phyloP scores from a whole-genome alignment of 2,888 invertebrate genomes.

The Leucozona laternaria region DNA sequence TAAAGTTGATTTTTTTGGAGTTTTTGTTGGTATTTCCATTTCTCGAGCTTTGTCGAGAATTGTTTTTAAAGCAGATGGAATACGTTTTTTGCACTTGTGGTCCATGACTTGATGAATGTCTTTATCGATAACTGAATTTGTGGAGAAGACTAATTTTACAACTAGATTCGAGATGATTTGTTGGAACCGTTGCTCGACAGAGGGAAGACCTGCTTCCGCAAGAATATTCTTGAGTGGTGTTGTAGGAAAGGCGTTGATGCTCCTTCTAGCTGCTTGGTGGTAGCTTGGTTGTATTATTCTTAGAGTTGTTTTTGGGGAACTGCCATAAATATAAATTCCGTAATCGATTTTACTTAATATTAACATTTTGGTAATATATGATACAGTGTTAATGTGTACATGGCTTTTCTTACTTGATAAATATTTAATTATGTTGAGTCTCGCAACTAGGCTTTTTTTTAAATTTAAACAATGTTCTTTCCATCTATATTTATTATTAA shows the following conservation, averaged over 20 bases:
- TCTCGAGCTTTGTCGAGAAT: too few species aligned
- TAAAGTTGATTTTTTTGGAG: too few species aligned
- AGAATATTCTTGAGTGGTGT: too few species aligned
- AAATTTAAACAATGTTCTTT: not conserved
- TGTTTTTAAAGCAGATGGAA: too few species aligned
- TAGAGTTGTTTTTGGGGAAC: not conserved
- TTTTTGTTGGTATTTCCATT: too few species aligned
- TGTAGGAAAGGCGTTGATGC: too few species aligned
- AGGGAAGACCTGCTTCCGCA: too few species aligned
- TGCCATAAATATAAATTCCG: constrained; percentile 3
- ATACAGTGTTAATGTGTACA: not conserved
- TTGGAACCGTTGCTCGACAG: too few species aligned
- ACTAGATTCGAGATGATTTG: not conserved
- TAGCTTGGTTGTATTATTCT: not conserved
- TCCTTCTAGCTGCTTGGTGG: too few species aligned
- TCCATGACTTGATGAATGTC: not conserved
- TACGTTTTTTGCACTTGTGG: too few species aligned
- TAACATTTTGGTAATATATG: not conserved
- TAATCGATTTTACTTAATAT: not conserved
- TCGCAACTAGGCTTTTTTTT: not conserved
- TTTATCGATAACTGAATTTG: not conserved
- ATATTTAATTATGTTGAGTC: not conserved
- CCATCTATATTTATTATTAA: not conserved
- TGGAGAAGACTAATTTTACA: not conserved
- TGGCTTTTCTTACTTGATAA: not conserved